Conservation (phyloP, 2,888 invertebrate species). For the Beris chalybata region DNA sequence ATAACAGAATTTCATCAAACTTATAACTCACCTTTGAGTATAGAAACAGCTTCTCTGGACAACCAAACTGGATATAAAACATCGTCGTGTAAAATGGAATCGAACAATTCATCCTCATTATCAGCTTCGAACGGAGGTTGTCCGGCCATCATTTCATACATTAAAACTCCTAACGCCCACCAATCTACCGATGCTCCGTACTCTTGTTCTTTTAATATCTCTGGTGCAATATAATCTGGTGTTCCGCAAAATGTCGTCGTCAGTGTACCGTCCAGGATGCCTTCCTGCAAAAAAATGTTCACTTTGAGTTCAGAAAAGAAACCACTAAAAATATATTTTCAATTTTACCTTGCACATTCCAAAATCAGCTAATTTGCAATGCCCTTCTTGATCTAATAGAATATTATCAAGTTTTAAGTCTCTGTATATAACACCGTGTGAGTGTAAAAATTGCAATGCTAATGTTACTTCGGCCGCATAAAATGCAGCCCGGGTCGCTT, state of each 20-base stretch:
- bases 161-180: slow-evolving; percentile 97
- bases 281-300: slow-evolving; percentile 47
- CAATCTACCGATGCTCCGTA: slow-evolving; percentile 89
- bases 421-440: slow-evolving; percentile 96
- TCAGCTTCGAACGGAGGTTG: slow-evolving; percentile 99
- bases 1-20: no score
- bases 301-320: background rate
- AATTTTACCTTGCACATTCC: slow-evolving; percentile 98
- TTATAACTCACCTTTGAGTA: slow-evolving; percentile 67
- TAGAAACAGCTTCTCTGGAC: slow-evolving; percentile 85
- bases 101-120: slow-evolving; percentile 99
- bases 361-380: slow-evolving; percentile 92
- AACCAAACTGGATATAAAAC: slow-evolving; percentile 98
- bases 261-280: slow-evolving; percentile 71
- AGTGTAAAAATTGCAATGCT: slow-evolving; percentile 95
- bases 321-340: slow-evolving; percentile 24
- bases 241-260: slow-evolving; percentile 99
- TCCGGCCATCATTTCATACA: slow-evolving; percentile 99
- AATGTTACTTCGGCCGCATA: slow-evolving; percentile 99
- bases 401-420: slow-evolving; percentile 99
- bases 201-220: slow-evolving; percentile 92
- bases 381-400: slow-evolving; percentile 92
- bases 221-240: slow-evolving; percentile 98
- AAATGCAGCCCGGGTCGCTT: slow-evolving; percentile 88
- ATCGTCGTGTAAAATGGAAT: slow-evolving; percentile 97